Evolutionary conservation across 1,140 invertebrate species (phyloP).

Genomic region (Drosophila sp.): DNA sequence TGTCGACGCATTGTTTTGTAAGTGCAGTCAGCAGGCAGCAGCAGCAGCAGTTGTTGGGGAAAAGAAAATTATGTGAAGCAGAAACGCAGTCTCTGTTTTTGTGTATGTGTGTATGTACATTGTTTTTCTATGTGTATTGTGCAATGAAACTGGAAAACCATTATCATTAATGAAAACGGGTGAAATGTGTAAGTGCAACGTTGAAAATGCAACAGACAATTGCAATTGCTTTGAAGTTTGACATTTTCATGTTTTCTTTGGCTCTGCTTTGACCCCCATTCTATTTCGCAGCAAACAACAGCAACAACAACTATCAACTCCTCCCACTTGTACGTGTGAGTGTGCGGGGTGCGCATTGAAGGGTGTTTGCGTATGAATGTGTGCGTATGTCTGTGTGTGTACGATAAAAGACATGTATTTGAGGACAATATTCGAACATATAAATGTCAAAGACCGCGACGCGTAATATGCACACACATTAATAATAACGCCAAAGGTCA

Average conservation of each 20-base stretch:
- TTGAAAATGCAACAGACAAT: conserved; percentile 36
- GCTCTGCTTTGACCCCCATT: conserved; percentile 35
- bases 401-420: conserved; percentile 59
- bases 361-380: conserved; percentile 53
- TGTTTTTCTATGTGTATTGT: conserved; percentile 64
- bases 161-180: conserved; percentile 78
- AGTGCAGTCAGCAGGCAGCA: conserved; percentile 45
- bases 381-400: conserved; percentile 53
- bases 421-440: too few species aligned
- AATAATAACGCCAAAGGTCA: conserved; percentile 79
- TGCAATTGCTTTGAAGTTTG: conserved; percentile 57
- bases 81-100: conserved; percentile 65
- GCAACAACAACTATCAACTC: conserved; percentile 60
- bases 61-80: conserved; percentile 70
- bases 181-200: conserved; percentile 77
- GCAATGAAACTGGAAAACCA: conserved; percentile 71
- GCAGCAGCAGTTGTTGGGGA: conserved; percentile 31
- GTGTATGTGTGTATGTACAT: conserved; percentile 50
- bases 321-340: conserved; percentile 74
- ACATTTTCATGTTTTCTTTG: conserved; percentile 64
- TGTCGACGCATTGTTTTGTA: conserved; percentile 63
- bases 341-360: conserved; percentile 73
- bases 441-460: conserved; percentile 64
- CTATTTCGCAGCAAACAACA: conserved; percentile 40
- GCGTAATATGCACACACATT: conserved; percentile 73